phyloP scores from a whole-genome alignment of 2,888 invertebrate genomes.

The Sarcophaga rosellei region DNA sequence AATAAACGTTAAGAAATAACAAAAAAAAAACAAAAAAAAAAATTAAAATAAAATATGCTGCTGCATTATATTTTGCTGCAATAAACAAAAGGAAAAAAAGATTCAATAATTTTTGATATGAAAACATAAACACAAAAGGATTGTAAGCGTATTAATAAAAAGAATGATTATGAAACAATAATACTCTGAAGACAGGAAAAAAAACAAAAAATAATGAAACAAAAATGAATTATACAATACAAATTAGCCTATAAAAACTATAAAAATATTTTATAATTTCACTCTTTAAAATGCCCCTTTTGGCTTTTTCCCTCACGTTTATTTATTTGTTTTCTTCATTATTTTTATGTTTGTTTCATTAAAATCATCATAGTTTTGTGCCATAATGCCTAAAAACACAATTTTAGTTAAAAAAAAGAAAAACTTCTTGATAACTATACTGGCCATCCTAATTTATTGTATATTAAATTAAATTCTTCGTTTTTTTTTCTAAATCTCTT shows the following conservation, averaged over 20 bases:
- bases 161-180: slow-evolving; percentile 33
- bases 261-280: slow-evolving; percentile 45
- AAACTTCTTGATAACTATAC: no score
- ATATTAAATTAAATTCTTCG: no score
- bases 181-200: slow-evolving; percentile 27
- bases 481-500: no score
- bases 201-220: slow-evolving; percentile 37
- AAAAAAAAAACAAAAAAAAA: not conserved
- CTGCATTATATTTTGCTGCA: slow-evolving; percentile 53
- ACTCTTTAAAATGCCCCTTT: slow-evolving; percentile 62
- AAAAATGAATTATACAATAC: not conserved
- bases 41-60: slow-evolving; percentile 32
- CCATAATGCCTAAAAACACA: not conserved
- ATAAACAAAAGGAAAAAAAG: slow-evolving; percentile 1
- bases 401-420: not conserved
- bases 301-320: slow-evolving; percentile 50
- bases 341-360: slow-evolving; percentile 12
- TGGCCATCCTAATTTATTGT: no score
- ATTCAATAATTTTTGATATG: slow-evolving; percentile 66
- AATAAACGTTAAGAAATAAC: not conserved
- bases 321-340: not conserved
- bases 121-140: not conserved
- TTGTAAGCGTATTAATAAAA: not conserved
- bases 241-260: slow-evolving; percentile 52
- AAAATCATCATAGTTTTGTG: not conserved